Evolutionary conservation across 2,888 invertebrate genomes (phyloP), one percentile per base, ranked within the genome.

Genomic region (Heteropelma amictum): DNA sequence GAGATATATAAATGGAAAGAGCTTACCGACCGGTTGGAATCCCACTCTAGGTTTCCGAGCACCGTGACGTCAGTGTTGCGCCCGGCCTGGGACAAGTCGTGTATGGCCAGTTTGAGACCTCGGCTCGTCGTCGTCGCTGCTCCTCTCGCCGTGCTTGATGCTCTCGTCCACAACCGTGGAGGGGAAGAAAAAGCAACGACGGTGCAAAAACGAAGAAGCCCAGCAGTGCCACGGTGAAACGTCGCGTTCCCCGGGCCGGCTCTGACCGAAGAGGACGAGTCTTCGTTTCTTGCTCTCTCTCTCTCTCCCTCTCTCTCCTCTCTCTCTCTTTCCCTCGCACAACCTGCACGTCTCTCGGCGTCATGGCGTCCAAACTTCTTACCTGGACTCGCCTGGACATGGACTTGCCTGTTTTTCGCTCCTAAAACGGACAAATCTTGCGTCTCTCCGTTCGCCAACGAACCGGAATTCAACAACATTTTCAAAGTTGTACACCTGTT

Each of bases 41-140:
- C 84, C 84, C 84, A 84, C 84, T 84, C 82, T 82, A 78, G 78
- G 77, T 19, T n/a, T 71, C 21, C 8, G 28, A 38, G 53, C 33
- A 33, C 49, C 58, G 76, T 74, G 78, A 76, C 78, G 78, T 78
- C 77, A 69, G 51, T 49, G 26, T 10, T 63, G 30, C 38, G 61
- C 60, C 40, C 19, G 69, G 64, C 33, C 53, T 47, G 40, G 51
- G 49, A 38, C 79, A 56, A 76, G 76, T 78, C n/a, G n/a, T 70
- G 74, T 58, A 70, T 40, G 74, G 73, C 78, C 76, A 78, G 79
- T 79, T 78, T 64, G 69, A 72, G 76, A 51, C 65, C 58, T 67
- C 73, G 71, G 65, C 76, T 38, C 61, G 35, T 67, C 35, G 68
- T 69, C 76, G 70, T 40, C 51, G 72, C 49, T 68, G 58, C 64